Percentiles rank a stretch among this genome's conserved stretches.
phyloP scores from a whole-genome alignment of 2,888 invertebrate genomes.

The Hyppa rectilinea region DNA sequence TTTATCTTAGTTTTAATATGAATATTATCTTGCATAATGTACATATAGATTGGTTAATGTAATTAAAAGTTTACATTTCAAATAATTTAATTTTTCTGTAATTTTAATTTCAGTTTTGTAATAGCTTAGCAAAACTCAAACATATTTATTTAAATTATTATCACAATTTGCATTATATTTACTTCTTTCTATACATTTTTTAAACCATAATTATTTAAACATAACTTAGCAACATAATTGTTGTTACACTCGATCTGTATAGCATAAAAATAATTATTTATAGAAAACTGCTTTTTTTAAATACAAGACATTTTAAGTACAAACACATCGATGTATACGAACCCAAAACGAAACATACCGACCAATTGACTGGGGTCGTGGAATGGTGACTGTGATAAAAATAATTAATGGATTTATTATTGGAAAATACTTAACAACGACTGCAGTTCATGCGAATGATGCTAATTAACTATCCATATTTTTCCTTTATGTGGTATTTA shows the following conservation, averaged over 20 bases:
- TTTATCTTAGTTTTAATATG: background rate
- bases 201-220: too few species aligned
- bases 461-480: conserved; percentile 45
- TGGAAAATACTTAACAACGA: conserved; percentile 71
- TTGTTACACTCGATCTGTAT: background rate
- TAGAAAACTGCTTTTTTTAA: too few species aligned
- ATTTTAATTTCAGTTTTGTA: too few species aligned
- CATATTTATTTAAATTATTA: too few species aligned
- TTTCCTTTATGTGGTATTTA: conserved; percentile 17
- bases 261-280: too few species aligned
- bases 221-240: background rate
- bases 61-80: background rate
- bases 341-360: conserved; percentile 15
- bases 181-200: too few species aligned
- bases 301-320: too few species aligned
- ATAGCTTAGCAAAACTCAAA: too few species aligned
- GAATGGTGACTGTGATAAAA: conserved; percentile 70
- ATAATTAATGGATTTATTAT: conserved; percentile 72
- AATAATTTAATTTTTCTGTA: background rate
- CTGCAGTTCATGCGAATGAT: conserved; percentile 43
- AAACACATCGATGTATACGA: background rate
- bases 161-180: too few species aligned
- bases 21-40: background rate
- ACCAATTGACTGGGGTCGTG: conserved; percentile 49
- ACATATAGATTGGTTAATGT: background rate